phyloP scores from a whole-genome alignment of 2,888 invertebrate species.

The Masnerella sp. region DNA sequence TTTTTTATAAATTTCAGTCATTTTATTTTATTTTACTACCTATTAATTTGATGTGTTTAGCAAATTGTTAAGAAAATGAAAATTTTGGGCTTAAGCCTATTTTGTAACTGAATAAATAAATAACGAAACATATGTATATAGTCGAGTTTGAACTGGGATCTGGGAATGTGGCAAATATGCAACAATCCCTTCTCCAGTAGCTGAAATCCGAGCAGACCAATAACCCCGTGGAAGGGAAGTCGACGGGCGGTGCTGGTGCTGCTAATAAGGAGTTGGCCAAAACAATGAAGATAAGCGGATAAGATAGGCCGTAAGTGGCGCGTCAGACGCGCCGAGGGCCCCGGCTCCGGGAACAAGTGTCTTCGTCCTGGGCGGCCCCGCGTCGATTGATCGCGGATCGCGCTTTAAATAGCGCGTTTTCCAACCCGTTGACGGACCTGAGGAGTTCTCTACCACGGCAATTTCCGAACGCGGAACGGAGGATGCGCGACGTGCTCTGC shows the following conservation, averaged over 20 bases:
- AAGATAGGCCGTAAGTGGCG: constrained; percentile 28
- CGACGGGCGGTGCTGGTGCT: too few relatives aligned
- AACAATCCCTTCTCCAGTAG: too few relatives aligned
- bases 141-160: too few relatives aligned
- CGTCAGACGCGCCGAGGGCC: constrained; percentile 12
- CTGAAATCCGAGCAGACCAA: constrained; percentile 21
- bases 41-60: too few relatives aligned
- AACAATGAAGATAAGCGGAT: constrained; percentile 51
- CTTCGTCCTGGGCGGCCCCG: constrained; percentile 8
- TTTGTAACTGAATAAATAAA: too few relatives aligned
- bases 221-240: too few relatives aligned
- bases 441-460: constrained; percentile 43
- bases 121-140: too few relatives aligned
- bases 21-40: too few relatives aligned
- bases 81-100: too few relatives aligned
- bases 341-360: constrained; percentile 18
- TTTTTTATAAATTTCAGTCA: too few relatives aligned
- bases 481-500: constrained; percentile 27
- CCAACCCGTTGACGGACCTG: constrained; percentile 37
- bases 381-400: constrained; percentile 34
- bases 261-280: constrained; percentile 29
- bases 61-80: too few relatives aligned
- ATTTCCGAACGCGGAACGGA: constrained; percentile 33
- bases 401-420: constrained; percentile 41
- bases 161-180: too few relatives aligned